Conservation (phyloP, 1,140 invertebrate genomes). For the Neocloeon triangulifer region DNA sequence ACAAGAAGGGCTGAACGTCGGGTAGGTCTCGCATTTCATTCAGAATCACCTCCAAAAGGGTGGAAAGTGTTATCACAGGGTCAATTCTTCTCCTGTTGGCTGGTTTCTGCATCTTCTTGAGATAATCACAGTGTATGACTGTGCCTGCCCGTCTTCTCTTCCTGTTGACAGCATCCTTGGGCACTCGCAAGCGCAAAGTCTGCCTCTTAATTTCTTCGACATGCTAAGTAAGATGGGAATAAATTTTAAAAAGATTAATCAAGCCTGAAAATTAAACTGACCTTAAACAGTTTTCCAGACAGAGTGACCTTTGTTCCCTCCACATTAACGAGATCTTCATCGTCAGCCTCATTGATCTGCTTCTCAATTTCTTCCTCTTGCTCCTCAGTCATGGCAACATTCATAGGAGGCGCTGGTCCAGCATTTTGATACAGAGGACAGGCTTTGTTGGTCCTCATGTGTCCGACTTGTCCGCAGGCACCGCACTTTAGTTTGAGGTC, state of each 20-base stretch:
- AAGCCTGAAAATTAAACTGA: conserved; percentile 18
- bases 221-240: conserved; percentile 24
- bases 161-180: conserved; percentile 45
- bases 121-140: conserved; percentile 76
- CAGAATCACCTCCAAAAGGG: conserved; percentile 76
- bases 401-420: conserved; percentile 34
- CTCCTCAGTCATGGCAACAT: conserved; percentile 53
- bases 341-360: conserved; percentile 45
- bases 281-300: conserved; percentile 57
- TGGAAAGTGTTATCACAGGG: conserved; percentile 84
- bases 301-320: conserved; percentile 77
- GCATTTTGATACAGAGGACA: conserved; percentile 75
- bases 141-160: conserved; percentile 38
- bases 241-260: too few relatives aligned
- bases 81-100: conserved; percentile 88
- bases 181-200: conserved; percentile 60
- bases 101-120: conserved; percentile 66
- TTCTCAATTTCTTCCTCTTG: conserved; percentile 63
- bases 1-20: conserved; percentile 78
- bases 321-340: conserved; percentile 69
- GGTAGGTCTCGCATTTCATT: conserved; percentile 85
- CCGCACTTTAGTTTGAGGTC: conserved; percentile 85
- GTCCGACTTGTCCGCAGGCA: conserved; percentile 75
- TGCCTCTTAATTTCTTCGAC: conserved; percentile 58
- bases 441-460: conserved; percentile 86